A percentile compares a stretch with the other conserved stretches of the same genome.
Conservation (phyloP, 2,888 invertebrate species). For the Neria commutata region DNA sequence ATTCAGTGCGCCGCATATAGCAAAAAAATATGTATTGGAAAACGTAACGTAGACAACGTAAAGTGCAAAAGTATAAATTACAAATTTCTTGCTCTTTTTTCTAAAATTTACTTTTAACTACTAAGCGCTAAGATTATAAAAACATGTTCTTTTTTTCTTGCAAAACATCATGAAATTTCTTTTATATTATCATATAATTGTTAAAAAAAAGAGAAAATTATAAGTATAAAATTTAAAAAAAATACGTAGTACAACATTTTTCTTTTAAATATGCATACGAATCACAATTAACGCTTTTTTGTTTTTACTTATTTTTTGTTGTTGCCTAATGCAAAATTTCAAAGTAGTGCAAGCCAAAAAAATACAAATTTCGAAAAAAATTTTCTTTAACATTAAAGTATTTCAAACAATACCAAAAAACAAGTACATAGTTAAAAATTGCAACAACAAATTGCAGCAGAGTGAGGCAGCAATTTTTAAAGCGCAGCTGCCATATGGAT, state of each 20-base stretch:
- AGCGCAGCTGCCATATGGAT: too few relatives aligned
- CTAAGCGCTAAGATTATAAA: too few relatives aligned
- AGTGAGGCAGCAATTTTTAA: background rate
- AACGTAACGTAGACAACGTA: too few relatives aligned
- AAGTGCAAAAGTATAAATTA: too few relatives aligned
- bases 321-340: too few relatives aligned
- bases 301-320: too few relatives aligned
- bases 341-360: background rate
- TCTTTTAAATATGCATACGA: constrained; percentile 1
- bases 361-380: background rate
- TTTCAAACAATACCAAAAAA: background rate
- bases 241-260: background rate
- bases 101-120: too few relatives aligned
- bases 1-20: constrained; percentile 6
- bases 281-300: constrained; percentile 21
- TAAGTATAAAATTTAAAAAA: background rate
- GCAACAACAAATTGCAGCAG: background rate
- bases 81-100: too few relatives aligned
- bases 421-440: background rate
- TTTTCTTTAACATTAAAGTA: background rate
- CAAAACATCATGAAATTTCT: too few relatives aligned
- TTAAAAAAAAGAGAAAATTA: background rate
- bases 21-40: too few relatives aligned
- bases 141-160: too few relatives aligned
- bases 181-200: too few relatives aligned